Conservation (phyloP, 2,797 vertebrate species). For the Melanotaenia nigrans region DNA sequence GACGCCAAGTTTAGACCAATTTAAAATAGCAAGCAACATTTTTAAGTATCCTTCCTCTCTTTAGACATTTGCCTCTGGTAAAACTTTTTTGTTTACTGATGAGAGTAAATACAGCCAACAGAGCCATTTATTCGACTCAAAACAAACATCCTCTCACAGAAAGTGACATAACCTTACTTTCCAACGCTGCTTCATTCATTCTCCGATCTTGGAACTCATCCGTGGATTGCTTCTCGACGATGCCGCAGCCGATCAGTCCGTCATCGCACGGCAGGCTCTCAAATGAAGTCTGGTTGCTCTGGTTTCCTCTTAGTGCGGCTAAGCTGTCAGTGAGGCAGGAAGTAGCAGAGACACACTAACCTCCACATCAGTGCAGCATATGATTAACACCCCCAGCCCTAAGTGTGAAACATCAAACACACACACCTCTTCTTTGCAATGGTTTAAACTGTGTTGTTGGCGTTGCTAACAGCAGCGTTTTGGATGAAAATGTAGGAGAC, state of each 20-base stretch:
- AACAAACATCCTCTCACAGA: background rate
- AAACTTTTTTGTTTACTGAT: background rate
- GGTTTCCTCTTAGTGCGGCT: constrained; percentile 64
- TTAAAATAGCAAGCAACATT: background rate
- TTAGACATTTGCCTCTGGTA: background rate
- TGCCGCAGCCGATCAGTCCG: constrained; percentile 7
- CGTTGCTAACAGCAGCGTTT: background rate
- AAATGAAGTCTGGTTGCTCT: constrained; percentile 23
- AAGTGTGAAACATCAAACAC: constrained; percentile 4
- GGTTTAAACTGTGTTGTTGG: background rate
- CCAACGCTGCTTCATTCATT: constrained; percentile 13
- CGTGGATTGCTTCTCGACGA: background rate
- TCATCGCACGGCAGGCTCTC: background rate
- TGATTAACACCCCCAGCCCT: constrained; percentile 32
- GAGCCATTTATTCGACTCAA: background rate
- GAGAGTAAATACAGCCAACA: background rate
- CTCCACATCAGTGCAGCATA: background rate
- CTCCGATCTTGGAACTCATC: background rate
- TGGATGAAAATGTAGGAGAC: constrained; percentile 17
- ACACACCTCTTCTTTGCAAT: constrained; percentile 9
- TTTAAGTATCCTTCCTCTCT: background rate
- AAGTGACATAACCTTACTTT: constrained; percentile 38
- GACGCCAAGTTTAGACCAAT: background rate
- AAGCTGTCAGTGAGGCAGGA: constrained; percentile 69
- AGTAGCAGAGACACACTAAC: constrained; percentile 39